Evolutionary conservation across 2,797 vertebrate species (phyloP), one percentile per base, ranked within the genome.

Genomic region (Myotis daubentonii): DNA sequence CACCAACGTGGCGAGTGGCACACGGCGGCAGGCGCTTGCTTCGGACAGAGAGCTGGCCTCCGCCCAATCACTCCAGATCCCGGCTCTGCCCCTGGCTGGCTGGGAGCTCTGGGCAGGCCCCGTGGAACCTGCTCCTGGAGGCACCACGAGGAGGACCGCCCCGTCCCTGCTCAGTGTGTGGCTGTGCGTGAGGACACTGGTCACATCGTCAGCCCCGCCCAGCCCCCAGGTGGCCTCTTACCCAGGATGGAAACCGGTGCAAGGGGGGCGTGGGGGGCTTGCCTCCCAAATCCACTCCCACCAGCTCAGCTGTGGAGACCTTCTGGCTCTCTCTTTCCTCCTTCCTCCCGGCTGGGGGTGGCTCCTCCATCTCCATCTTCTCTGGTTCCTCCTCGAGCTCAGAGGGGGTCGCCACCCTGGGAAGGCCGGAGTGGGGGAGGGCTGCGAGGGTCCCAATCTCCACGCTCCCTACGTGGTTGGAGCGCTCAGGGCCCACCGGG

Each of bases 201-300:
- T n/a, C 44, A 5, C 30, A 2, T 3, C 2, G 1, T 8, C 28
- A 62, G n/a, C 47, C 36, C 76, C 25, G 72, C 55, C 68, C 65
- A 38, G 79, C 47, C 23, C 80, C 1, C 11, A 10, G n/a, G 53
- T 23, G 0, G 17, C 88, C 87, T 95, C 98, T 97, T 99, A 99
- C 99, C 99, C 99, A 99, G 0, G 99, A 99, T 16, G 99, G 99
- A 94, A 99, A 99, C 89, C 99, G 98, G 95, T 99, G 99, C 87
- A 99, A 97, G 0, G 99, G 99, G 22, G 99, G 99, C 1, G 99
- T 99, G 22, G 99, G 99, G 0, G 99, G 99, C 96, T 99, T 99
- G 87, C 98, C 97, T 89, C 90, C 97, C 1, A 82, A 49, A 16
- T 97, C 98, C 86, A 55, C 98, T 97, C 97, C 9, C 96, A 84